Base-by-base conservation (phyloP, 2,888 invertebrate genomes). In the Cabera pusaria region DNA sequence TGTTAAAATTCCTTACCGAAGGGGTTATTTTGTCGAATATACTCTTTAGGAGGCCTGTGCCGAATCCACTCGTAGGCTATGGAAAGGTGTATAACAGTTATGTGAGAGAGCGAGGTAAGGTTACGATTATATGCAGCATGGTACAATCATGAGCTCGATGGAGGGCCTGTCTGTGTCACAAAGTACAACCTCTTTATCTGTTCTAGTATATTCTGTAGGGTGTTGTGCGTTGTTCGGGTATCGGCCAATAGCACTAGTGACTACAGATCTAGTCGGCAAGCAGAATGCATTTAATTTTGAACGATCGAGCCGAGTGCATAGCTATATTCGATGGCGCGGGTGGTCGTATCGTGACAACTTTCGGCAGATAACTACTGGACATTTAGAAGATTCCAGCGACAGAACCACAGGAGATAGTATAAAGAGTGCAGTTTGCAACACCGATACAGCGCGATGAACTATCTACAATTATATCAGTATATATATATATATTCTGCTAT, bases 21-120 rank as follows among this genome's bases (percentile, higher is more conserved):
- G 90, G 90, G 80, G 90, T 90, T 87, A 90, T 90, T 90, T 90
- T 90, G 90, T 90, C 90, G 90, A 90, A 90, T 86, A 90, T 90
- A 88, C 90, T 90, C 90, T 90, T 90, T 88, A 90, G 90, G 61
- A 90, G 90, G 75, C 90, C 90, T 85, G 89, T 89, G 86, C 90
- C 90, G 86, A 90, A 90, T 90, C 90, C 90, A 75, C 83, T 85
- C 75, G 90, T 85, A 63, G 83, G 88, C 90, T 90, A 88, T 72
- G 88, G 81, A 88, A 88, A 88, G 87, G 86, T 88, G 88, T 88
- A 83, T 83, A 87, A 83, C 67, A 85, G 84, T 87, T 84, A 87
- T 85, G 88, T 88, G 85, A 85, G 83, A 85, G 83, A 81, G 74
- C 68, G 79, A 81, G 81, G 82, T 78, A 63, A 84, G 77, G 78